A percentile compares a stretch with the other conserved stretches of the same genome.
phyloP scores from a whole-genome alignment of 64 coral and sea anemone species.

The Platygyra sinensis region DNA sequence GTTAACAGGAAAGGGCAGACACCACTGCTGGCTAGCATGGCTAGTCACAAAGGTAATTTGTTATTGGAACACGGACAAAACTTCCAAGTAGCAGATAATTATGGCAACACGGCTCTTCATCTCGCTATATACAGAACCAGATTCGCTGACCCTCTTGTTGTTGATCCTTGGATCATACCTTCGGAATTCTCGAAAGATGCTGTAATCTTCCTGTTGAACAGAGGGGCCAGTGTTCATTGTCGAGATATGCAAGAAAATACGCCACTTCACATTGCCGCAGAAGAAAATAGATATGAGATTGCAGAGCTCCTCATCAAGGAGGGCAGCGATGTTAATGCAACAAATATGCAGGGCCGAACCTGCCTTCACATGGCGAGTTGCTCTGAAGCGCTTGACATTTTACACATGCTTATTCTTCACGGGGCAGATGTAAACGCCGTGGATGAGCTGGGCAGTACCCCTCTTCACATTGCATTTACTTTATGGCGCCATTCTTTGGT shows the following conservation, averaged over 20 bases:
- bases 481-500: neutral
- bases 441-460: constrained; percentile 2
- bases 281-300: neutral
- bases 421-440: neutral
- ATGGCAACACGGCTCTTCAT: constrained; percentile 54
- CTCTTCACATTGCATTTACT: constrained; percentile 1
- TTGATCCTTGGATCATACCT: neutral
- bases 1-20: constrained; percentile 25
- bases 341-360: neutral
- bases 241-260: constrained; percentile 34
- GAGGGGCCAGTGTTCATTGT: constrained; percentile 28
- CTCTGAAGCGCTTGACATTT: neutral
- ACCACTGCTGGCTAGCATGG: constrained; percentile 36
- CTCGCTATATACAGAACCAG: neutral
- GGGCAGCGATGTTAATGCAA: constrained; percentile 22
- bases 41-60: neutral
- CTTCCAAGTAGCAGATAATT: neutral
- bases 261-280: constrained; percentile 34
- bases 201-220: neutral
- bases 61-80: neutral
- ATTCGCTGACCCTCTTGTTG: no score
- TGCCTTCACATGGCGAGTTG: constrained; percentile 21
- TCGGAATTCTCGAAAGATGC: no score
- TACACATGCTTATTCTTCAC: neutral
- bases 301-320: neutral